Percentiles rank a stretch among this genome's conserved stretches.
phyloP scores from a whole-genome alignment of 1,140 invertebrate genomes.

The Notospermus geniculatus region DNA sequence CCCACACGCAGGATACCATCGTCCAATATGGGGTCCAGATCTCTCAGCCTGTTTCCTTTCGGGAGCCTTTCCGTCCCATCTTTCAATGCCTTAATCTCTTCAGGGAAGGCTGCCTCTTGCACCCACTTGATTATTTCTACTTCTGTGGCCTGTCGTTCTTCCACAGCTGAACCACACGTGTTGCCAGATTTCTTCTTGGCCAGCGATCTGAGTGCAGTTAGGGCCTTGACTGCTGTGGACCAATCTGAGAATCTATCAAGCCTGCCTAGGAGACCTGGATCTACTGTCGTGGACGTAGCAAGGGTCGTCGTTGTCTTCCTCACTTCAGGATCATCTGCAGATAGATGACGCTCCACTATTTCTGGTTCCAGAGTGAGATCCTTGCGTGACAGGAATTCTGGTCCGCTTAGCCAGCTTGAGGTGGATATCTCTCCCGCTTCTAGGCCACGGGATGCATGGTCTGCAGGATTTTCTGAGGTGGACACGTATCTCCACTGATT shows the following conservation, averaged over 20 bases:
- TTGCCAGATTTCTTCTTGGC: neutral
- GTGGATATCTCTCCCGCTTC: too few species aligned
- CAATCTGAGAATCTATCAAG: conserved; percentile 12
- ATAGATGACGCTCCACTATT: too few species aligned
- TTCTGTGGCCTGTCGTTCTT: neutral
- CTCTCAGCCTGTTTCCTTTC: neutral
- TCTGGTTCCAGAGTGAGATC: too few species aligned
- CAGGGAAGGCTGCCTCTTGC: neutral
- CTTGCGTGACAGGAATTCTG: too few species aligned
- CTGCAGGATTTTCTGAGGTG: too few species aligned
- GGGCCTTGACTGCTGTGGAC: neutral
- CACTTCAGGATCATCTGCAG: too few species aligned
- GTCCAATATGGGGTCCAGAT: neutral
- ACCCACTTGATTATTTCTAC: neutral
- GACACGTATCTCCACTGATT: too few species aligned
- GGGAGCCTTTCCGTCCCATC: conserved; percentile 13
- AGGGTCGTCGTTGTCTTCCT: too few species aligned
- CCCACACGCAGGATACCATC: conserved; percentile 6
- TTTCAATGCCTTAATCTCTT: conserved; percentile 3
- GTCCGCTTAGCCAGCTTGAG: too few species aligned
- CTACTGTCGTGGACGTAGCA: too few species aligned
- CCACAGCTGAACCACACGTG: conserved; percentile 1
- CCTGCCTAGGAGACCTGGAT: too few species aligned
- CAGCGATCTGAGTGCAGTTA: neutral
- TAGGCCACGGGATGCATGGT: too few species aligned